These are phyloP conservation scores for Leucania comma DNA, from an alignment of 2,888 invertebrate species.

Conservation along the genomic window DNA sequence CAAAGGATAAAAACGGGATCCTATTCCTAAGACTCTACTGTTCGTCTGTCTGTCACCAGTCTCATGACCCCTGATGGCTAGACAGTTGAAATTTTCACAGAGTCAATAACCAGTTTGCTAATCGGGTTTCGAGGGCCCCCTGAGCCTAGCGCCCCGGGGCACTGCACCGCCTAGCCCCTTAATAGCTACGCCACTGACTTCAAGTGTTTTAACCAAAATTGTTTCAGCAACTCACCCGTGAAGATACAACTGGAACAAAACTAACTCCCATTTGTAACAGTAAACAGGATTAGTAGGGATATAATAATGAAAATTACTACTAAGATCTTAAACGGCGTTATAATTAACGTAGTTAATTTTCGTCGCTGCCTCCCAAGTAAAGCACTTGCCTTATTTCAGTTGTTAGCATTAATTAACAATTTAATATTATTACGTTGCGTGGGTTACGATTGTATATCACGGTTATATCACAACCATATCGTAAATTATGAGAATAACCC, in stretches of 20 bases:
- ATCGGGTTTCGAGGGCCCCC: too few species aligned
- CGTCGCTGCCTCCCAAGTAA: conserved; percentile 17
- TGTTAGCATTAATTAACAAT: conserved; percentile 68
- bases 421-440: conserved; percentile 61
- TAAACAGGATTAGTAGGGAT: conserved; percentile 33
- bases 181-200: too few species aligned
- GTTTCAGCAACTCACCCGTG: neutral
- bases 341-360: conserved; percentile 50
- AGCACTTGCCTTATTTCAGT: conserved; percentile 47
- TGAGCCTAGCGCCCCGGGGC: too few species aligned
- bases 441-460: conserved; percentile 65
- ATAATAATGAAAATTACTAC: conserved; percentile 29
- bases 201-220: conserved; percentile 9
- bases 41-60: too few species aligned
- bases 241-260: conserved; percentile 11
- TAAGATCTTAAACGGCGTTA: conserved; percentile 36
- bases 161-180: too few species aligned
- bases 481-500: conserved; percentile 57
- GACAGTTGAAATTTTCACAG: too few species aligned
- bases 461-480: conserved; percentile 63
- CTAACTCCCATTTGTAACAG: conserved; percentile 29
- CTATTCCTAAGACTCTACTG: too few species aligned
- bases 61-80: too few species aligned
- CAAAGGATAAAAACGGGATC: too few species aligned
- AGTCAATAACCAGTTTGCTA: too few species aligned